phyloP scores from a whole-genome alignment of 2,113 vertebrate genomes.

The Gorsachius goisagi region DNA sequence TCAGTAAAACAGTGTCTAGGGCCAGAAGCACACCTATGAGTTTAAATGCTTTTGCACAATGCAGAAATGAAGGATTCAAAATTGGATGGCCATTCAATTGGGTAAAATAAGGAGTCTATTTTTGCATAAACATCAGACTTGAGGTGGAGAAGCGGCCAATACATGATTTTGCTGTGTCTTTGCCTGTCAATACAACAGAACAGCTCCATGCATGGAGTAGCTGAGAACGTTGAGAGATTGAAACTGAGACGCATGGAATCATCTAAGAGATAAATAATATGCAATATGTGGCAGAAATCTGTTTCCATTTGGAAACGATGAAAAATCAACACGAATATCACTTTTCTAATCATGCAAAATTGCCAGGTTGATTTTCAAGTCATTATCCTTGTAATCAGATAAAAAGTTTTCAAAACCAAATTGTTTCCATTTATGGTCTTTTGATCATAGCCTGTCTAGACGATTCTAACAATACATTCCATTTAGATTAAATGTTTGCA shows the following conservation, averaged over 20 bases:
- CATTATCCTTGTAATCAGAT: slow-evolving; percentile 31
- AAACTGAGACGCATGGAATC: neutral
- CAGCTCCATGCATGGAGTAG: neutral
- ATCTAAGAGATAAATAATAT: neutral
- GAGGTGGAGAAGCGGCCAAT: neutral
- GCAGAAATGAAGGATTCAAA: neutral
- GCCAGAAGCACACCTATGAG: neutral
- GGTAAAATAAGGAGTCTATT: neutral
- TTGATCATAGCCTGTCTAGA: neutral
- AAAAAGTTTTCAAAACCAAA: neutral
- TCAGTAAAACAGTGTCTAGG: neutral
- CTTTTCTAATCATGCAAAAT: slow-evolving; percentile 41
- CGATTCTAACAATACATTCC: neutral
- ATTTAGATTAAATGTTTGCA: neutral
- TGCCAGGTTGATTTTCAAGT: slow-evolving; percentile 30
- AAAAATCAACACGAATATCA: slow-evolving; percentile 21
- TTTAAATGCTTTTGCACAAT: neutral
- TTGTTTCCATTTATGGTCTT: neutral
- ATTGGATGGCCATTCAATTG: neutral
- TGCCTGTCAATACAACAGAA: neutral
- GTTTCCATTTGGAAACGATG: slow-evolving; percentile 35
- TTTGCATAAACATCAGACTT: neutral
- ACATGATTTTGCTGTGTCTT: neutral
- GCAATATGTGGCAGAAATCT: neutral
- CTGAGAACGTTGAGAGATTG: neutral